Conservation (phyloP, 2,888 invertebrate species). For the Clanis bilineata region DNA sequence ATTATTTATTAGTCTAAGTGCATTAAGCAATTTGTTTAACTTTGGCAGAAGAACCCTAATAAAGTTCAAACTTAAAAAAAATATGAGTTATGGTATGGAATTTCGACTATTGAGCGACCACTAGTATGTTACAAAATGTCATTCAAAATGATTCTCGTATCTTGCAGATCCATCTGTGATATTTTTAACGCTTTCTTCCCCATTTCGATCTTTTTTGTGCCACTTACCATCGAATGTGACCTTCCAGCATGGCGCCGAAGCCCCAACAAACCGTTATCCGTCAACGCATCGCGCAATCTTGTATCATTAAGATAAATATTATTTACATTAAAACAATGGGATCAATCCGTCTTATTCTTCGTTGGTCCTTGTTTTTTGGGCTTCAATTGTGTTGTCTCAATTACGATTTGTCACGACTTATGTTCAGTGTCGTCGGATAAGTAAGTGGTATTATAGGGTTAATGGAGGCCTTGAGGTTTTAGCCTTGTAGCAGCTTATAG, state of each 20-base stretch:
- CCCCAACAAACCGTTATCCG: slow-evolving; percentile 19
- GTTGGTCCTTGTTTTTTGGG: slow-evolving; percentile 17
- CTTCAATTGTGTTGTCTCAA: slow-evolving; percentile 5
- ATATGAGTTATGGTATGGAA: too few relatives aligned
- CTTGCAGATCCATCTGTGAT: too few relatives aligned
- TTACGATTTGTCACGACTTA: slow-evolving; percentile 12
- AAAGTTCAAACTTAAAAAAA: too few relatives aligned
- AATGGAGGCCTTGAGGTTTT: background rate
- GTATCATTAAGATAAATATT: slow-evolving; percentile 20
- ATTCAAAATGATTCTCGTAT: too few relatives aligned
- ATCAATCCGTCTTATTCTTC: slow-evolving; percentile 19
- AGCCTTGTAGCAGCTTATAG: too few relatives aligned
- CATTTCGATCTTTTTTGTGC: background rate
- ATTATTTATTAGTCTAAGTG: too few relatives aligned
- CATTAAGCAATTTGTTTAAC: too few relatives aligned
- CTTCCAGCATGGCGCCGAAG: slow-evolving; percentile 12
- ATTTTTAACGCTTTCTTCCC: background rate
- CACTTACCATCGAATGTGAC: background rate
- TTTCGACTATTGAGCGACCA: too few relatives aligned
- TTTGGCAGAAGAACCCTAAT: too few relatives aligned
- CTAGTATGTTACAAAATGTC: too few relatives aligned
- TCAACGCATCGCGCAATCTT: slow-evolving; percentile 16
- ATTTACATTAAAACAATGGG: slow-evolving; percentile 27
- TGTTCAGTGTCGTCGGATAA: background rate
- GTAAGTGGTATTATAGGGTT: background rate